Evolutionary conservation across 1,140 invertebrate genomes (phyloP), one percentile per base, ranked within the genome.

Genomic region (Diorhabda elongata): DNA sequence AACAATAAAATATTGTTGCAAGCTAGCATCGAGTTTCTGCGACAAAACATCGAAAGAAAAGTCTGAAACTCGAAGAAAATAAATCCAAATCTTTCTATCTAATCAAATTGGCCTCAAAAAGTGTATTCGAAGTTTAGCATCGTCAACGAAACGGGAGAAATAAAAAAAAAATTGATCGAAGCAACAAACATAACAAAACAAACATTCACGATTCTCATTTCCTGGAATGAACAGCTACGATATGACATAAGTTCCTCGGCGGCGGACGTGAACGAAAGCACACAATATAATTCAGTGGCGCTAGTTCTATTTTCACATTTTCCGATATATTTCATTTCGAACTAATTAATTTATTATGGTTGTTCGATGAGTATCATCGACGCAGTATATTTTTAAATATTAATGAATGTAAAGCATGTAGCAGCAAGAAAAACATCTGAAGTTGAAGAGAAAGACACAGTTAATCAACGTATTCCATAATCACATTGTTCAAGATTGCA

Each of bases 131-230:
- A 69, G 44, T 72, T 69, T 66, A 66, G 67, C 68, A 72, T 72
- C 68, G 71, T 72, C 71, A 72, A 68, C 71, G 66, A 67, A 71
- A 69, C 58, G 70, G 70, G 70, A 67, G 62, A 68, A 71, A 71
- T 66, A 69, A 62, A 72, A 26, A 72, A 66, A 74, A 73, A 74
- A 61, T 74, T 72, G 64, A 74, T 72, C 70, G 73, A 72, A 72
- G 73, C 73, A 74, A 71, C 73, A 73, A 73, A 66, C 64, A 66
- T 58, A 66, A 66, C 72, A 74, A 74, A 74, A 74, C 73, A 74
- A 74, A 74, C 73, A 74, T 67, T 71, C 73, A 70, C 70, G 68
- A 72, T 65, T 74, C 72, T 74, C 73, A 72, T 74, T 71, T 74
- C 73, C 73, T 74, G 73, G 70, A 74, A 74, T 71, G 70, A 74